Evolutionary conservation across 2,888 invertebrate genomes (phyloP).

Genomic region (Pemphredon lugubris): DNA sequence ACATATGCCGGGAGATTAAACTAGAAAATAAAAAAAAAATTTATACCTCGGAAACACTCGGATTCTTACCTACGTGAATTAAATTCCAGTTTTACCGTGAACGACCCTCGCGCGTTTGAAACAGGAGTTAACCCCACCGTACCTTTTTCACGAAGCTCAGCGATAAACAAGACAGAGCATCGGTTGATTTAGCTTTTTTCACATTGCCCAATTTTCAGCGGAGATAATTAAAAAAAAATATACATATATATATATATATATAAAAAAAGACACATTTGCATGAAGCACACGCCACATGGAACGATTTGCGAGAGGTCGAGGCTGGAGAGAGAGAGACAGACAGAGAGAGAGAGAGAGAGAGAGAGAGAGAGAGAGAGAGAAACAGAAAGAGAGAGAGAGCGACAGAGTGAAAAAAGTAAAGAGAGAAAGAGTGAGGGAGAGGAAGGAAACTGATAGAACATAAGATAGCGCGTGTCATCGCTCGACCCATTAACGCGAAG

Average conservation of each 20-base stretch:
- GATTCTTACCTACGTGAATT: no score
- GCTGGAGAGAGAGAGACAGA: slow-evolving; percentile 54
- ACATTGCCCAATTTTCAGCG: slow-evolving; percentile 56
- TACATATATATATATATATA: slow-evolving; percentile 24
- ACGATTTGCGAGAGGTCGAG: slow-evolving; percentile 42
- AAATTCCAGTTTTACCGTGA: no score
- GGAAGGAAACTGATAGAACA: not conserved
- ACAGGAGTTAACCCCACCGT: slow-evolving; percentile 46
- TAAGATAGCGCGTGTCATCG: slow-evolving; percentile 16
- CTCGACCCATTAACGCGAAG: slow-evolving; percentile 38
- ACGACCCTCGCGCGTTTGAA: not conserved
- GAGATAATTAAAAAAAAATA: slow-evolving; percentile 21
- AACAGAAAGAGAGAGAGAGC: not conserved
- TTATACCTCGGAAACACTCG: no score
- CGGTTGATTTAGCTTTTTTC: slow-evolving; percentile 40
- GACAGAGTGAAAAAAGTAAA: slow-evolving; percentile 22
- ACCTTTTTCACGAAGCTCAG: slow-evolving; percentile 57
- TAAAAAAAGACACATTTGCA: slow-evolving; percentile 55
- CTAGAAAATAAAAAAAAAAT: no score
- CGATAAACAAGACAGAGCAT: slow-evolving; percentile 51
- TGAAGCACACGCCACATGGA: slow-evolving; percentile 66
- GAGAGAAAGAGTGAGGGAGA: slow-evolving; percentile 12
- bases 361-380: slow-evolving; percentile 32
- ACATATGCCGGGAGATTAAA: no score
- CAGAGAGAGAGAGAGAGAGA: slow-evolving; percentile 46